Evolutionary conservation across 2,797 vertebrate species (phyloP).

Genomic region (Molossus molossus): DNA sequence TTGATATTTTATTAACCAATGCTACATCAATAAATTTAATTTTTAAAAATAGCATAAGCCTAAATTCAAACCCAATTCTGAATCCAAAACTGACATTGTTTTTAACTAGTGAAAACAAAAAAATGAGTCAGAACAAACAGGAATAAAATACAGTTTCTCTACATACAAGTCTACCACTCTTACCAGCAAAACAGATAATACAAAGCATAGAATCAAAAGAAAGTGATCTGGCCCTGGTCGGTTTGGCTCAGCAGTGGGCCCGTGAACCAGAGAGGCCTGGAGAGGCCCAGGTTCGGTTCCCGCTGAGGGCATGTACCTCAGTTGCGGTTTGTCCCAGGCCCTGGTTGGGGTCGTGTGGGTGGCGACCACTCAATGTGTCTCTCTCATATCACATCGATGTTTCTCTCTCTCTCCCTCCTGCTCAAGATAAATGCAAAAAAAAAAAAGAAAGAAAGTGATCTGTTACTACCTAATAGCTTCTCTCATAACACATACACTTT

Average conservation of each 20-base stretch:
- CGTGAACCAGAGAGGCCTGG: too few species aligned
- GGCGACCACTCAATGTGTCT: too few species aligned
- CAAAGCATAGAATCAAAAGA: constrained; percentile 34
- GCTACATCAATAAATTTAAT: neutral
- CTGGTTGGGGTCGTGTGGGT: too few species aligned
- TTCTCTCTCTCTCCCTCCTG: too few species aligned
- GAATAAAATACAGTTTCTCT: constrained; percentile 50
- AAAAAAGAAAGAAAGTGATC: too few species aligned
- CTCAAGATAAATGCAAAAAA: too few species aligned
- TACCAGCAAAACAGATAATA: constrained; percentile 14
- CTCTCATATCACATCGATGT: too few species aligned
- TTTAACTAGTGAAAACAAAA: constrained; percentile 61
- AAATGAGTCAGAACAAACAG: neutral
- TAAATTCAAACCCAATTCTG: constrained; percentile 56
- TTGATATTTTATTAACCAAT: neutral
- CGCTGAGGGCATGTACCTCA: too few species aligned
- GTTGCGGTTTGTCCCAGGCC: too few species aligned
- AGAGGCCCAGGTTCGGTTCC: too few species aligned
- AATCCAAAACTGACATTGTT: constrained; percentile 41
- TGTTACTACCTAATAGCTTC: neutral
- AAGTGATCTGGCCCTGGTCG: neutral
- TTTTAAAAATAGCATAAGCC: constrained; percentile 12
- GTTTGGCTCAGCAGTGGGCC: too few species aligned
- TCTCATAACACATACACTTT: neutral
- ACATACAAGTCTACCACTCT: constrained; percentile 26